Evolutionary conservation across 1,140 invertebrate genomes (phyloP), one percentile per base, ranked within the genome.

Genomic region (Ceratina calcarata): DNA sequence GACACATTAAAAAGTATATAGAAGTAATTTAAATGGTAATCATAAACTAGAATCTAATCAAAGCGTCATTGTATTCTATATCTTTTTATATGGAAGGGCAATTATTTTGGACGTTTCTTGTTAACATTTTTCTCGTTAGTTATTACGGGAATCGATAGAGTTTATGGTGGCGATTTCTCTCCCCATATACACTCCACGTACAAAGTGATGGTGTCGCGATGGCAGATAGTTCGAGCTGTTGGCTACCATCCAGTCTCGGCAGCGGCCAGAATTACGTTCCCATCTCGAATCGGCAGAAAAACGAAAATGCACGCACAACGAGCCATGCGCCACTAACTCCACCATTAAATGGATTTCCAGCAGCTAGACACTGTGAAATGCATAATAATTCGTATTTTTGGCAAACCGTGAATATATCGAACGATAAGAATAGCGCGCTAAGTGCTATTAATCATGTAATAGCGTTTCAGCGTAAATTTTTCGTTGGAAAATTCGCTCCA

Each of bases 211-310:
- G 76, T 53, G 57, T 73, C 77, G 71, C 68, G 61, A 32, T 65
- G 53, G 77, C 78, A 81, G 86, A 85, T 76, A 78, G 70, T 89
- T 75, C 51, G 73, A 87, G 64, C 86, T 83, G 82, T 86, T 91
- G 90, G 89, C 89, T 70, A 85, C 80, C 86, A 87, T 90, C 90
- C 89, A 91, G 88, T 86, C 82, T 81, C 60, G 68, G 45, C 62
- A 60, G 27, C 65, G 82, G 80, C 81, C 20, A 37, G 60, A 72
- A 85, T 89, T 87, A 88, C 81, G 84, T 85, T 85, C 73, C 78
- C 82, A 86, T 86, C 77, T 83, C 80, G 68, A 51, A 71, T 69
- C 55, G 70, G 60, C 69, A 22, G 55, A 75, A 49, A 66, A 66
- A 78, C 75, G 60, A 55, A 78, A 55, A 64, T 37, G 32, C 4